Conservation (phyloP, 1,140 invertebrate genomes). For the Macrobrachium rosenbergii region DNA sequence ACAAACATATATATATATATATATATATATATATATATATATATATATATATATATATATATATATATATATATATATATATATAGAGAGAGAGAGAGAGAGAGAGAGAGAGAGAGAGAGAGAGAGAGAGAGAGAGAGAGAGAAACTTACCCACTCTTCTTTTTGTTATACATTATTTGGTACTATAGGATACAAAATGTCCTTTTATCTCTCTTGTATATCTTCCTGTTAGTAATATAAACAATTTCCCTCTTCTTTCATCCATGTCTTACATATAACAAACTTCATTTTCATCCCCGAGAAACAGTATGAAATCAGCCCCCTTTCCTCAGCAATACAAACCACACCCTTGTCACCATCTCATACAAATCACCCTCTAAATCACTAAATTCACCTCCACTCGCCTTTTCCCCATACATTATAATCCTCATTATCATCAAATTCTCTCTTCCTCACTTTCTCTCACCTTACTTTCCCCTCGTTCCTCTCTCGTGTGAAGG, state of each 20-base stretch:
- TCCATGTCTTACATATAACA: too few species aligned
- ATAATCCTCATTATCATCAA: neutral
- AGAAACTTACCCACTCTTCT: neutral
- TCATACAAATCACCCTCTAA: too few species aligned
- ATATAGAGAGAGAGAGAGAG: neutral
- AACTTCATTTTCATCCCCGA: too few species aligned
- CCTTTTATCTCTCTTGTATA: too few species aligned
- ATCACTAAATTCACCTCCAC: neutral
- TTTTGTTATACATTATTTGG: neutral
- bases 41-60: constrained; percentile 32
- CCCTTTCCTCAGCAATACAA: too few species aligned
- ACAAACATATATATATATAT: constrained; percentile 26
- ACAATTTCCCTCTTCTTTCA: too few species aligned
- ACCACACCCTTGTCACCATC: too few species aligned
- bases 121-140: neutral
- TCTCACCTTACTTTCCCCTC: constrained; percentile 6
- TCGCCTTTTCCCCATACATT: too few species aligned
- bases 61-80: too few species aligned
- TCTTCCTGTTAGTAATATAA: too few species aligned
- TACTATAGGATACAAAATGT: neutral
- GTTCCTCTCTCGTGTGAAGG: constrained; percentile 5
- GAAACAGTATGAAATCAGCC: too few species aligned
- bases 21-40: constrained; percentile 41
- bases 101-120: neutral
- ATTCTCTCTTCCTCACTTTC: neutral